phyloP scores from a whole-genome alignment of 2,113 vertebrate genomes.

The Dinomys branickii region DNA sequence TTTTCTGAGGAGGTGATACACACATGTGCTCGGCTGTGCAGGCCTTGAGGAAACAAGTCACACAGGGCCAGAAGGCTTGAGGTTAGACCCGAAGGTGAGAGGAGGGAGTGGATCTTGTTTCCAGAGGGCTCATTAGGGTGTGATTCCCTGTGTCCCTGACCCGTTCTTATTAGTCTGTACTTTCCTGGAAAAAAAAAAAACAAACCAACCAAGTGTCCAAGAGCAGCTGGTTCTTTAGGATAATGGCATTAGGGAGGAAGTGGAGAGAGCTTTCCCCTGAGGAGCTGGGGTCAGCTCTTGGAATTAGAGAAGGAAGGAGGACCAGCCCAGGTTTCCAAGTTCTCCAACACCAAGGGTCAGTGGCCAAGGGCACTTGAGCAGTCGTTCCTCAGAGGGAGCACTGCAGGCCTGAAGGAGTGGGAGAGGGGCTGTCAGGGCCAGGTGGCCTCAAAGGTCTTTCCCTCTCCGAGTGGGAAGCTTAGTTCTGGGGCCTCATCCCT shows the following conservation, averaged over 20 bases:
- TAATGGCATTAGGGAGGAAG: background rate
- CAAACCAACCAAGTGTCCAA: background rate
- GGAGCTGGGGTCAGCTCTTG: background rate
- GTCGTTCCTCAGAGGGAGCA: background rate
- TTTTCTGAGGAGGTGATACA: conserved; percentile 1
- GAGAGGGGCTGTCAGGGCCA: background rate
- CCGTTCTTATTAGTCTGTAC: background rate
- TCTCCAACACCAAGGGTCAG: background rate
- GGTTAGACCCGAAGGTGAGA: conserved; percentile 31
- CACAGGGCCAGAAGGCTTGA: background rate
- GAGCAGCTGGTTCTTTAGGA: background rate
- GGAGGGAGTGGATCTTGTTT: background rate
- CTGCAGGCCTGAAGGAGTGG: background rate
- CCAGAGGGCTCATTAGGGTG: background rate
- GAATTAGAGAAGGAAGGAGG: background rate
- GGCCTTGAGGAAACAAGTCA: conserved; percentile 1
- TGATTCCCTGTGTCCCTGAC: background rate
- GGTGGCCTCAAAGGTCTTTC: background rate
- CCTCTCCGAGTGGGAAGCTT: background rate
- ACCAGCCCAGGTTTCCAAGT: background rate
- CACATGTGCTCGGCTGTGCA: background rate
- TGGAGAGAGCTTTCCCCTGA: background rate
- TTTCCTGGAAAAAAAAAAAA: background rate
- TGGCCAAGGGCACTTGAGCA: background rate
- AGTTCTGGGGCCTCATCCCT: background rate